These are phyloP conservation scores for Eublepharis macularius DNA, from an alignment of 2,113 vertebrate genomes.

Conservation along the genomic window DNA sequence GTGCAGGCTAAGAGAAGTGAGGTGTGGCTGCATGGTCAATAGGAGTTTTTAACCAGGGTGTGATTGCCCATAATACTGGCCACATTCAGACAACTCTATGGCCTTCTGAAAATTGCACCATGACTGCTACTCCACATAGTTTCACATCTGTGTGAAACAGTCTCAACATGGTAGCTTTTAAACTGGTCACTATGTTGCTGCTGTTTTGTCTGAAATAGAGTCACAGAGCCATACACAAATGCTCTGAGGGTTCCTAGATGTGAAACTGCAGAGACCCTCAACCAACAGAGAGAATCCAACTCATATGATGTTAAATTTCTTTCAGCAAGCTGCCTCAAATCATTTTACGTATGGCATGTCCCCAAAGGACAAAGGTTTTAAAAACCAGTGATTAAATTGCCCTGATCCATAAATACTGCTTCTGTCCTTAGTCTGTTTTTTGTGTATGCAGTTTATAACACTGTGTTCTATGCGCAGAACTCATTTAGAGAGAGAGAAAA, in stretches of 20 bases:
- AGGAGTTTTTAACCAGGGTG: too few species aligned
- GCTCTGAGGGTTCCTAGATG: not conserved
- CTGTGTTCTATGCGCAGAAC: not conserved
- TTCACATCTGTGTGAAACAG: not conserved
- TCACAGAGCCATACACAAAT: not conserved
- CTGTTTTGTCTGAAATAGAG: not conserved
- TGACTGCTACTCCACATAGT: not conserved
- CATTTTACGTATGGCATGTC: not conserved
- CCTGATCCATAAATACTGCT: not conserved
- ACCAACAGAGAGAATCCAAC: accelerated
- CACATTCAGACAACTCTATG: not conserved
- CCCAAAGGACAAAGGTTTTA: not conserved
- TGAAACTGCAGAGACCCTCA: constrained; percentile 1
- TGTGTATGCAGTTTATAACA: constrained; percentile 30
- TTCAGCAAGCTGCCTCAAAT: not conserved
- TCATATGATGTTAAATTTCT: not conserved
- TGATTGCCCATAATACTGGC: too few species aligned
- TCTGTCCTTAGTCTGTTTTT: not conserved
- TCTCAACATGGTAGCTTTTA: not conserved
- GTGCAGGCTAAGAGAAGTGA: too few species aligned
- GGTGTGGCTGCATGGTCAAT: too few species aligned
- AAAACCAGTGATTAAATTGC: not conserved
- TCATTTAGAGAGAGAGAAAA: too few species aligned
- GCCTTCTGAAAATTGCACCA: not conserved
- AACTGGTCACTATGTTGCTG: not conserved